phyloP scores from a whole-genome alignment of 2,113 vertebrate species.

The Bubo scandiacus region DNA sequence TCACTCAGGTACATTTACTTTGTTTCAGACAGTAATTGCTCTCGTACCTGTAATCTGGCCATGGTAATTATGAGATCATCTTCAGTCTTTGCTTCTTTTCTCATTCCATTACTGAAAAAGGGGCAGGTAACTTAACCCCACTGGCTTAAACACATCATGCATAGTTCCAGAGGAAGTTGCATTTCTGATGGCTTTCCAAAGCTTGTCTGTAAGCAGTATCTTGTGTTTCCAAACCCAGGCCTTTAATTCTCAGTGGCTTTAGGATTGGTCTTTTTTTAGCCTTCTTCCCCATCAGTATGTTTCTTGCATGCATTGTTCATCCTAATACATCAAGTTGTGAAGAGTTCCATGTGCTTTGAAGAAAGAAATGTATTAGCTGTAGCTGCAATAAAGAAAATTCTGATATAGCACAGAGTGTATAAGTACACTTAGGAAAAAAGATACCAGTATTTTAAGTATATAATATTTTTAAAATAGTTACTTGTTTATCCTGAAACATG shows the following conservation, averaged over 20 bases:
- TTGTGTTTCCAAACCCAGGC: background rate
- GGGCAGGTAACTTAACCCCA: background rate
- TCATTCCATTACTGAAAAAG: background rate
- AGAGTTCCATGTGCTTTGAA: background rate
- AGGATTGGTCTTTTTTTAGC: background rate
- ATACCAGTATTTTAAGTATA: background rate
- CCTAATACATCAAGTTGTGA: background rate
- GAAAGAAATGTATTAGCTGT: background rate
- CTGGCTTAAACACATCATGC: rapidly evolving
- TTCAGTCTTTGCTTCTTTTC: background rate
- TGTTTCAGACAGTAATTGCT: background rate
- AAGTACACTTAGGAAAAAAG: background rate
- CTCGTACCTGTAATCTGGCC: background rate
- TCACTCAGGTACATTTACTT: background rate
- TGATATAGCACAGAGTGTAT: background rate
- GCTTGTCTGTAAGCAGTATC: too few relatives aligned
- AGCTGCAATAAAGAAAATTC: background rate
- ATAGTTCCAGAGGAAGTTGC: background rate
- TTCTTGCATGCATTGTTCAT: background rate
- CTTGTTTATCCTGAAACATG: background rate
- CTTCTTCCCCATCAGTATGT: background rate
- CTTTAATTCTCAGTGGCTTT: background rate
- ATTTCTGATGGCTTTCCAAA: background rate
- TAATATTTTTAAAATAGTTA: background rate
- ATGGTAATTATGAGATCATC: background rate